Base-by-base conservation (phyloP, 2,888 invertebrate genomes). In the Lasioglossum vierecki region DNA sequence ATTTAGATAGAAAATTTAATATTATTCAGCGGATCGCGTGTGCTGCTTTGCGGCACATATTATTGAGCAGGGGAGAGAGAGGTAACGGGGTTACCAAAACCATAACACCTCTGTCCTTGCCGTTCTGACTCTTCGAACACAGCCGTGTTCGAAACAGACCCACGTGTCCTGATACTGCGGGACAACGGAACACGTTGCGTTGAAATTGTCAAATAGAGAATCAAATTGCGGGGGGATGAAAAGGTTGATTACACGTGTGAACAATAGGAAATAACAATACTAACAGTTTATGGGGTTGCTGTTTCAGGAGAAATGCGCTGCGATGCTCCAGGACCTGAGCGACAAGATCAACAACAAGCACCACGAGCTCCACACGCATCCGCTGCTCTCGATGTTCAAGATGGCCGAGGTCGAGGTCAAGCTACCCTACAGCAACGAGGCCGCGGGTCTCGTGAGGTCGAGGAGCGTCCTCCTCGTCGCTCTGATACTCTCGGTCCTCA, bases 361-460 rank as follows among this genome's bases (percentile, higher is more conserved):
- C 95, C 97, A 97, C 89, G 98, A 98, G 93, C 97, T 98, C 90
- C 97, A 97, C 93, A 98, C 98, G 76, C 98, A 98, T 95, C 97
- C 98, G 85, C 96, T 98, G 60, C 96, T 98, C 83, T 98, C 98
- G 91, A 98, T 98, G 95, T 98, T 98, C 96, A 98, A 98, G 96
- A 98, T 98, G 96, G 98, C 98, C 79, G 98, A 98, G 96, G 98
- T 98, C 79, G 98, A 98, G 95, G 97, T 98, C 77, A 97, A 98
- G 89, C 97, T 98, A 95, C 97, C 98, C 41, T 97, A 97, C 53
- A 96, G 96, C 93, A 96, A 96, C 70, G 90, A 87, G 70, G 92
- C 91, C 46, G 82, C 66, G 22, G 57, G 84, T 22, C 76, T 83
- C 41, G 79, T 82, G 80, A 80, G 85, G 79, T 85, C 88, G 63